These are phyloP conservation scores for Silurus meridionalis DNA, from an alignment of 2,113 vertebrate species.

Conservation along the genomic window DNA sequence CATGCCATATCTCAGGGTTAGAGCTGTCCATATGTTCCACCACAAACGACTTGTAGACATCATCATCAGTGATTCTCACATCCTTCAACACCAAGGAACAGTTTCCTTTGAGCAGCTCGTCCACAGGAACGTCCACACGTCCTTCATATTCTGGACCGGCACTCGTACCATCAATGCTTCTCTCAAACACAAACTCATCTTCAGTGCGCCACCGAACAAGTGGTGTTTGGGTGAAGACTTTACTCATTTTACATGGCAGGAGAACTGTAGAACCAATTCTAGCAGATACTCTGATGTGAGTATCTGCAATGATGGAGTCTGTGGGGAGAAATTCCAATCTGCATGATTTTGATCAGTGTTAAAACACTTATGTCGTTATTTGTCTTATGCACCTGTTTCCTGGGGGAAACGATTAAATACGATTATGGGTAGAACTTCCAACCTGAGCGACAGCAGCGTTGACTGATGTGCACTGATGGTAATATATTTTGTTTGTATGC, in stretches of 20 bases:
- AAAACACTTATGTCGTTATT: background rate
- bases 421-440: too few relatives aligned
- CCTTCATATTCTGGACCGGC: background rate
- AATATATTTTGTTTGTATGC: too few relatives aligned
- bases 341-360: background rate
- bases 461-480: too few relatives aligned
- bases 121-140: too few relatives aligned
- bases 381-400: too few relatives aligned
- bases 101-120: too few relatives aligned
- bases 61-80: background rate
- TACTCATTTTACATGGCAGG: background rate
- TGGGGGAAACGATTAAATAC: too few relatives aligned
- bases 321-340: background rate
- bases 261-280: background rate
- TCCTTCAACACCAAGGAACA: background rate
- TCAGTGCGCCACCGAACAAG: background rate
- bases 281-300: background rate
- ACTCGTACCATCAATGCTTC: background rate
- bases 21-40: background rate
- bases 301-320: background rate
- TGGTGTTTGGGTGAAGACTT: background rate
- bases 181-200: background rate
- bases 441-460: too few relatives aligned
- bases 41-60: background rate
- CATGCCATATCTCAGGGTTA: accelerated